A percentile compares a stretch with the other conserved stretches of the same genome.
phyloP scores from a whole-genome alignment of 2,113 vertebrate species.

The Dicentrarchus labrax region DNA sequence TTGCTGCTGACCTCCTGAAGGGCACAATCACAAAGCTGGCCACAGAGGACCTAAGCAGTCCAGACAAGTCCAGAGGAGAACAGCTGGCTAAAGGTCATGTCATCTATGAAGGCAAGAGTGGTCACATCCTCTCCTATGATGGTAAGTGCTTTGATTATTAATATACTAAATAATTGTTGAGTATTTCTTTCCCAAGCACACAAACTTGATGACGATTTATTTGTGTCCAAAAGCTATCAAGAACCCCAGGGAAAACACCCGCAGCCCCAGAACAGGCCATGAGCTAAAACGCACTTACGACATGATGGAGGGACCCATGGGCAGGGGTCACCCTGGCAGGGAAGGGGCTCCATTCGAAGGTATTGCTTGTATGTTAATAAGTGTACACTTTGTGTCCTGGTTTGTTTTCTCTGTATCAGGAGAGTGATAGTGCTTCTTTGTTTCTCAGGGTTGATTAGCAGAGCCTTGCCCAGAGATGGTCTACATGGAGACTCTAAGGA shows the following conservation, averaged over 20 bases:
- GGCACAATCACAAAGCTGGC: constrained; percentile 92
- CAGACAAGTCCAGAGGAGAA: constrained; percentile 92
- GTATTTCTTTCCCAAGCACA: not conserved
- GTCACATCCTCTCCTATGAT: constrained; percentile 96
- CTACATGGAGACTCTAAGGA: constrained; percentile 94
- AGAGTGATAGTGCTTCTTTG: constrained; percentile 6
- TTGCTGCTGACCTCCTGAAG: constrained; percentile 93
- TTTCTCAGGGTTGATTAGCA: constrained; percentile 92
- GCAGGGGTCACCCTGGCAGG: constrained; percentile 88
- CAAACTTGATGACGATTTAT: constrained; percentile 2
- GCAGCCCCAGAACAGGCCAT: constrained; percentile 92
- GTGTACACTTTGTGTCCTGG: not conserved
- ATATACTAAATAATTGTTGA: not conserved
- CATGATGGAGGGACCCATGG: constrained; percentile 92
- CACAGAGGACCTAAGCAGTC: constrained; percentile 90
- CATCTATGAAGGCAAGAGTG: constrained; percentile 97
- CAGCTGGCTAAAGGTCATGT: constrained; percentile 93
- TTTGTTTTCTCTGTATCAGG: constrained; percentile 5
- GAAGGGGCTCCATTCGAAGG: constrained; percentile 94
- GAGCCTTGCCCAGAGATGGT: constrained; percentile 92
- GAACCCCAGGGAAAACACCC: constrained; percentile 94
- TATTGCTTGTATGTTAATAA: constrained; percentile 66
- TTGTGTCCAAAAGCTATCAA: constrained; percentile 89
- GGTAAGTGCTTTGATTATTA: constrained; percentile 81
- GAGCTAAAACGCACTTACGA: constrained; percentile 96